Percentiles rank a stretch among this genome's conserved stretches.
Evolutionary conservation across 2,113 vertebrate genomes (phyloP).

Genomic region (Centropus bengalensis): DNA sequence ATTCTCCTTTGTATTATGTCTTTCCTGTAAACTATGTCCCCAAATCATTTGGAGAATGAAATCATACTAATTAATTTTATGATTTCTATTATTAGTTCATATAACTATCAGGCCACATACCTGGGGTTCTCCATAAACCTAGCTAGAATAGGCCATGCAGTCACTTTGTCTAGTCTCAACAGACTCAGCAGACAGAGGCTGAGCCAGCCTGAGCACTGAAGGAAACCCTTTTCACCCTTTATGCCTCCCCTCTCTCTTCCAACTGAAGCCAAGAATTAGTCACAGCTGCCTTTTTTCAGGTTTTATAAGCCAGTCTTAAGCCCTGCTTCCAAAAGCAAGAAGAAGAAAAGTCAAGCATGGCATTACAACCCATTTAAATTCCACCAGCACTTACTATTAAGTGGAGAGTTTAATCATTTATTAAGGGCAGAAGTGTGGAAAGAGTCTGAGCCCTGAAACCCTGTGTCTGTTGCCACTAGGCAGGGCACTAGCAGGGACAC

Average conservation of each 20-base stretch:
- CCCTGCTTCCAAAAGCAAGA: neutral
- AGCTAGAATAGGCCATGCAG: neutral
- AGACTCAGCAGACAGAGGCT: neutral
- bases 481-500: neutral
- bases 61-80: constrained; percentile 51
- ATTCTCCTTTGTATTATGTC: constrained; percentile 50
- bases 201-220: neutral
- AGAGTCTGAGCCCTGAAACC: neutral
- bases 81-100: constrained; percentile 14
- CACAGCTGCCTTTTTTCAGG: constrained; percentile 45
- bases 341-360: neutral
- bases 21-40: constrained; percentile 28
- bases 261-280: neutral
- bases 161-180: neutral
- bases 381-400: neutral
- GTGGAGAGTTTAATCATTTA: constrained; percentile 34
- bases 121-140: neutral
- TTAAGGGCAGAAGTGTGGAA: constrained; percentile 4
- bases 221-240: constrained; percentile 8
- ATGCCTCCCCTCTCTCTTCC: neutral
- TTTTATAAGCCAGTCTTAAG: constrained; percentile 16
- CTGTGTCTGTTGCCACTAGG: neutral
- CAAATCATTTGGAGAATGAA: constrained; percentile 44
- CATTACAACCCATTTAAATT: constrained; percentile 12
- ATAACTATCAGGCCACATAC: neutral